Evolutionary conservation across 1,140 invertebrate genomes (phyloP).

Genomic region (Lepeophtheirus salmonis): DNA sequence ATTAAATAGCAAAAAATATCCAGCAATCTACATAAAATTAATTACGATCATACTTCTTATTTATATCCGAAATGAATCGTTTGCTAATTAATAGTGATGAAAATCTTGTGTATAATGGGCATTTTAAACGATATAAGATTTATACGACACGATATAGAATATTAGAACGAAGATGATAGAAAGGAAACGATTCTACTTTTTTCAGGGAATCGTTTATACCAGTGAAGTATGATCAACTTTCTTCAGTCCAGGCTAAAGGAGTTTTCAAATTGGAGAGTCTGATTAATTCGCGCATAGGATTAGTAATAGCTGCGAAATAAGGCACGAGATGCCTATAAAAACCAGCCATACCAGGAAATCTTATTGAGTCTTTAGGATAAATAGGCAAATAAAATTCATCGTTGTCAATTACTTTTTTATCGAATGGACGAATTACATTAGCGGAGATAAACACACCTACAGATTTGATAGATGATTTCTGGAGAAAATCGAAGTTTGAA

Average conservation of each 20-base stretch:
- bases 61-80: too few relatives aligned
- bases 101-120: too few relatives aligned
- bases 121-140: too few relatives aligned
- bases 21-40: too few relatives aligned
- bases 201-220: slow-evolving; percentile 7
- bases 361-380: background rate
- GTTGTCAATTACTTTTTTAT: background rate
- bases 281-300: slow-evolving; percentile 16
- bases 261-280: background rate
- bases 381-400: background rate
- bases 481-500: background rate
- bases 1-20: too few relatives aligned
- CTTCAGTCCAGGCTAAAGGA: slow-evolving; percentile 1
- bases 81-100: too few relatives aligned
- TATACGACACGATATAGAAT: too few relatives aligned
- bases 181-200: background rate
- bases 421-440: background rate
- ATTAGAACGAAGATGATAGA: background rate
- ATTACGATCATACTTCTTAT: too few relatives aligned
- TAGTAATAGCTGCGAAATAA: background rate
- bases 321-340: slow-evolving; percentile 20
- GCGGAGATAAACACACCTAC: slow-evolving; percentile 1
- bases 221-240: background rate
- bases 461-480: background rate
- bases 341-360: slow-evolving; percentile 19